Percentiles rank a stretch among this genome's conserved stretches.
Conservation (phyloP, 2,888 invertebrate species). For the Petrolisthes cinctipes region DNA sequence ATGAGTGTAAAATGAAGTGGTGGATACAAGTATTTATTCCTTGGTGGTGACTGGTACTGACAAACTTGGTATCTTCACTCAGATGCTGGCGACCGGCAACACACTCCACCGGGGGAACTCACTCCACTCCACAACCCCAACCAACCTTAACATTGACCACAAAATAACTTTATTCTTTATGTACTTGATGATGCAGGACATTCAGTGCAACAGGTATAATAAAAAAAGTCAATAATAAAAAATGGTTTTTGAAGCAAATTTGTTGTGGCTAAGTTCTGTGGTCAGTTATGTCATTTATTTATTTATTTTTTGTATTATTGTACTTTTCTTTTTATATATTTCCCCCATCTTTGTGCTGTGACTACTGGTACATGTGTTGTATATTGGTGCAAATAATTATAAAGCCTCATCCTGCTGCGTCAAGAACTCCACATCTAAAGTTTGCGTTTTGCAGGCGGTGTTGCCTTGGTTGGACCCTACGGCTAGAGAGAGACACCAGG, state of each 20-base stretch:
- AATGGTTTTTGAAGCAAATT: too few species aligned
- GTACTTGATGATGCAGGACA: constrained; percentile 54
- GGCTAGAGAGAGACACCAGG: constrained; percentile 61
- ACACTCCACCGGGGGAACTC: constrained; percentile 60
- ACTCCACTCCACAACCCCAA: constrained; percentile 47
- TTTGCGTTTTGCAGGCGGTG: constrained; percentile 65
- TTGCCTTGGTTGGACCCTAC: constrained; percentile 63
- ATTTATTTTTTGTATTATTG: constrained; percentile 42
- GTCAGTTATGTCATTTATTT: constrained; percentile 45
- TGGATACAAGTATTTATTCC: too few species aligned
- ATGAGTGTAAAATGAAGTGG: too few species aligned
- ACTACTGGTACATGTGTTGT: constrained; percentile 64
- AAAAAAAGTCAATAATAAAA: constrained; percentile 20
- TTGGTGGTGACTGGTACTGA: constrained; percentile 60
- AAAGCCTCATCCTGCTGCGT: constrained; percentile 40
- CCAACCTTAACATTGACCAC: constrained; percentile 57
- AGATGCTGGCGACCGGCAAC: constrained; percentile 65
- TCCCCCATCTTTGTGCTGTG: constrained; percentile 55
- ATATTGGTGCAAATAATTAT: constrained; percentile 56
- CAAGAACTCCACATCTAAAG: constrained; percentile 63
- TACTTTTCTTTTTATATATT: constrained; percentile 32
- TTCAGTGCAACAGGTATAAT: constrained; percentile 58
- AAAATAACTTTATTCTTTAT: constrained; percentile 52
- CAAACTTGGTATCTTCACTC: constrained; percentile 66
- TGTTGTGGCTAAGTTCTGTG: too few species aligned